Evolutionary conservation across 1,140 invertebrate genomes (phyloP).

Genomic region (Gryon sp.): DNA sequence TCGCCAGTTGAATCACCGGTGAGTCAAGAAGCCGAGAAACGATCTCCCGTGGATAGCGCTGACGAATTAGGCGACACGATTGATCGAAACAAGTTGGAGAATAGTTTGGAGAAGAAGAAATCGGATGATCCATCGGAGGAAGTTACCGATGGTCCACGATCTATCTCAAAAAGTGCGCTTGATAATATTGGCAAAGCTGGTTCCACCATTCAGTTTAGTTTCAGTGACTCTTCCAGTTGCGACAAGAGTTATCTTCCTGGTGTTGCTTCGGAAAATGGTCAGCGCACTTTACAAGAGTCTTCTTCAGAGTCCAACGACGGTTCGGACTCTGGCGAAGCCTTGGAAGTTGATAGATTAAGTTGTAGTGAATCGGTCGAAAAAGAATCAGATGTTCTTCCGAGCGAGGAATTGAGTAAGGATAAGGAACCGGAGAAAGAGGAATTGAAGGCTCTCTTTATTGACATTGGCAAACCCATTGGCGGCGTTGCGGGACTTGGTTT

Average conservation of each 20-base stretch:
- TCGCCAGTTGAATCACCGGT: not conserved
- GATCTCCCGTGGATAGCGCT: not conserved
- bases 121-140: slow-evolving; percentile 54
- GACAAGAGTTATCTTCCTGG: slow-evolving; percentile 79
- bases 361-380: no score
- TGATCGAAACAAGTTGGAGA: slow-evolving; percentile 19
- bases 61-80: not conserved
- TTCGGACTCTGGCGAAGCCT: slow-evolving; percentile 20
- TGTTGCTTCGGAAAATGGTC: slow-evolving; percentile 68
- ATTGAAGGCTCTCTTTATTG: slow-evolving; percentile 41
- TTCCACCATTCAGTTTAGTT: slow-evolving; percentile 82
- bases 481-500: slow-evolving; percentile 69
- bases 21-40: slow-evolving; percentile 8
- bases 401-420: slow-evolving; percentile 12
- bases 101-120: slow-evolving; percentile 20
- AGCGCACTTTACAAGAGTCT: slow-evolving; percentile 56
- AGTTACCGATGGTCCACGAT: slow-evolving; percentile 72
- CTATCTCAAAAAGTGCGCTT: slow-evolving; percentile 81
- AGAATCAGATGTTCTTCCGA: not conserved
- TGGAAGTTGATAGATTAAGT: slow-evolving; percentile 34
- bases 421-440: slow-evolving; percentile 44
- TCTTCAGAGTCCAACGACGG: slow-evolving; percentile 31
- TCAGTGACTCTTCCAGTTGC: slow-evolving; percentile 70
- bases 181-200: slow-evolving; percentile 86
- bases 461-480: slow-evolving; percentile 66